Evolutionary conservation across 2,113 vertebrate genomes (phyloP), one percentile per base, ranked within the genome.

Genomic region (Hipposideros armiger): DNA sequence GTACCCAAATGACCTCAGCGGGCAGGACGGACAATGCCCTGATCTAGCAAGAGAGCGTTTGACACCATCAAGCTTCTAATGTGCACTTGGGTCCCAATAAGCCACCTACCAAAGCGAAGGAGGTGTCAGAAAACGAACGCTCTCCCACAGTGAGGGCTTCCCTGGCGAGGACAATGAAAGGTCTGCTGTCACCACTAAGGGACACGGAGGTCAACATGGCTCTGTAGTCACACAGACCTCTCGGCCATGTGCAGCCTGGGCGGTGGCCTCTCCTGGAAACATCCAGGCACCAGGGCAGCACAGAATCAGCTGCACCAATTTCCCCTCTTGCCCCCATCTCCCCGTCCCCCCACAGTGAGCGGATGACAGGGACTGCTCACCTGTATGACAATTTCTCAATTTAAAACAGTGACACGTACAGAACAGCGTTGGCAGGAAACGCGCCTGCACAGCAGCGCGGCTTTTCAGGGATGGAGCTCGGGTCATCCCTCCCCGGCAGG

Each of bases 181-280:
- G 24, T 73, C 26, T 15, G 5, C 40, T 70, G 42, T 20, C 13
- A 67, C 30, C n/a, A 20, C 2, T 1, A 6, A 62, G n/a, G 11
- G 42, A 30, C 32, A 1, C 11, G 1, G 28, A 67, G 70, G 87
- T 32, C 77, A n/a, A 14, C 11, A 2, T 67, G 67, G 24, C 42
- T 77, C 26, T 14, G 7, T 4, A 1, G 36, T 32, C 20, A 17
- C 20, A 0, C 15, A 56, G 54, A 16, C 77, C 42, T 22, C 42
- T 47, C 2, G 10, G 47, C 56, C 9, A 32, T 10, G 3, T 2
- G 9, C 15, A n/a, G 40, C 40, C 47, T 26, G 1, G 4, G 28
- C 0, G 0, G 62, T 13, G 17, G 13, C 11, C 32, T 26, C 66
- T n/a, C 36, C 36, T 36, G 36, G 4, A 82, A 36, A n/a, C 20